phyloP scores from a whole-genome alignment of 64 coral and sea anemone genomes.

The Porites lutea region DNA sequence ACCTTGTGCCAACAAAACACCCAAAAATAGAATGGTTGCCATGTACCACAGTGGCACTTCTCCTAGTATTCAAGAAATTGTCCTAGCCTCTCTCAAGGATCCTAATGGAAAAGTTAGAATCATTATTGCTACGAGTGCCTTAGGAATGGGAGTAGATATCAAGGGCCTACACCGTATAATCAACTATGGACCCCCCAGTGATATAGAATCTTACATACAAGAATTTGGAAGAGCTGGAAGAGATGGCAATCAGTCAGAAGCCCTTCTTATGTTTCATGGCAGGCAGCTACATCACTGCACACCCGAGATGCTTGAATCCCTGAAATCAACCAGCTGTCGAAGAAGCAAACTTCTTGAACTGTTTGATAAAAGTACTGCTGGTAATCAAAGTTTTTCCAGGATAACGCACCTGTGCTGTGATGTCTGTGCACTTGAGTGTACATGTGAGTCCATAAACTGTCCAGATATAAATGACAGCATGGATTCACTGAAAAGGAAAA shows the following conservation, averaged over 20 bases:
- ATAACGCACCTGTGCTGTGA: conserved; percentile 15
- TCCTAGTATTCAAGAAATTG: conserved; percentile 3
- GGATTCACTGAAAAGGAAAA: no score
- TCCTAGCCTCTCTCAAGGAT: background rate
- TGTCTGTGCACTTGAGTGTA: background rate
- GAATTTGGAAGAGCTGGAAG: conserved; percentile 38
- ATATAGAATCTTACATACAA: conserved; percentile 36
- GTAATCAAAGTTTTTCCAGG: background rate
- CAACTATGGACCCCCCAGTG: conserved; percentile 42
- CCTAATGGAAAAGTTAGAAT: conserved; percentile 24
- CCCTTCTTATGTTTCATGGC: conserved; percentile 7
- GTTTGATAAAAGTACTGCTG: background rate
- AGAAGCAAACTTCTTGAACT: background rate
- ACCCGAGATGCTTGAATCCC: conserved; percentile 14
- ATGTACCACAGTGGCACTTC: conserved; percentile 50
- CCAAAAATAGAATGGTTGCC: conserved; percentile 11
- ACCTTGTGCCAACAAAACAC: background rate
- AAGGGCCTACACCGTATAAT: background rate
- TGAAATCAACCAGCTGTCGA: conserved; percentile 14
- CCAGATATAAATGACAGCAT: no score
- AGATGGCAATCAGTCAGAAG: conserved; percentile 24
- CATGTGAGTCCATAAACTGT: background rate
- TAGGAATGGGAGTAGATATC: conserved; percentile 62
- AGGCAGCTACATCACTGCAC: background rate
- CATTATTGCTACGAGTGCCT: conserved; percentile 41